Base-by-base conservation (phyloP, 2,888 invertebrate genomes). In the Synanthedon andrenaeformis region DNA sequence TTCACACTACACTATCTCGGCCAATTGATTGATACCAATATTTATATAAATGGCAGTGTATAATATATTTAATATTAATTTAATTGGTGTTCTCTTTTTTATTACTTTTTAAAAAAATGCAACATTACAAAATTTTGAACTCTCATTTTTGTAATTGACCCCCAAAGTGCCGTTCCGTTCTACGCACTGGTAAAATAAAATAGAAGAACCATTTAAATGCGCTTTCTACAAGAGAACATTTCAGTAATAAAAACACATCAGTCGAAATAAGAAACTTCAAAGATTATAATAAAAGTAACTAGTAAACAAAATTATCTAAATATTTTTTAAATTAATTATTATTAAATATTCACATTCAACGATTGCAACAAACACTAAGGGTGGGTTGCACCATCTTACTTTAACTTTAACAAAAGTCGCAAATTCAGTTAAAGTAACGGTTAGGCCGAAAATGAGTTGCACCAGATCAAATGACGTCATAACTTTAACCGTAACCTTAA, bases 21-120 rank as follows among this genome's bases (percentile, higher is more conserved):
- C 54, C 53, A 60, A 58, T 54, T 56, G 58, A 63, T 62, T 55
- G 60, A 57, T 65, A 65, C 58, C 63, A 62, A 60, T 19, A 62
- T 63, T 62, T 60, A 63, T 56, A 57, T 50, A 57, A 59, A 63
- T 65, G 70, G 70, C 70, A 71, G 70, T 69, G 70, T 62, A 52
- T 56, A 57, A 56, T 55, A 52, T 51, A 49, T 41, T 55, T 53
- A 45, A 52, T 52, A 58, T 55, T 59, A 54, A 59, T 54, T 55
- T 60, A 59, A 59, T 69, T 69, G 66, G 66, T 67, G 68, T 68
- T 64, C 13, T 52, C 53, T 41, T 57, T 55, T 56, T 45, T 48
- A 52, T 56, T 57, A 53, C 55, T 14, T 6, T n/a, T n/a, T 45
- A 3, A 4, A 13, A 45, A 45, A 13, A 45, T 6, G 45, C 12